Percentiles rank a stretch among this genome's conserved stretches.
Evolutionary conservation across 1,140 invertebrate species (phyloP).

Genomic region (Drosophila orosa): DNA sequence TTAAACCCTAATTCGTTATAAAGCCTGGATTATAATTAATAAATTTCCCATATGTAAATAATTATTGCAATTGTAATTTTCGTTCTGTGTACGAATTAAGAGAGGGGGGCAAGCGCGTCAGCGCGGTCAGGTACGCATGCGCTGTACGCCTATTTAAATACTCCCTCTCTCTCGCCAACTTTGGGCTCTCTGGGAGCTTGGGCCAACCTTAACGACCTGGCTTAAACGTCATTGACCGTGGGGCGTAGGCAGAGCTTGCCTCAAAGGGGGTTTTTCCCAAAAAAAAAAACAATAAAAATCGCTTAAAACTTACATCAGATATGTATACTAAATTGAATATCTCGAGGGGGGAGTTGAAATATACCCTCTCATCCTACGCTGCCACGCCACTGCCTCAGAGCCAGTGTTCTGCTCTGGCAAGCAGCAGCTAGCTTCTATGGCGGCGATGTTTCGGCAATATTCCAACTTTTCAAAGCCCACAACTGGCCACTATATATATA

Average conservation of each 20-base stretch:
- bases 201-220: slow-evolving; percentile 3
- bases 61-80: background rate
- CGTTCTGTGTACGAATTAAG: slow-evolving; percentile 5
- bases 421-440: slow-evolving; percentile 32
- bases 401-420: slow-evolving; percentile 24
- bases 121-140: slow-evolving; percentile 17
- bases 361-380: background rate
- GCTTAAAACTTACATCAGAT: background rate
- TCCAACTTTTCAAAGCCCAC: slow-evolving; percentile 30
- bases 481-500: slow-evolving; percentile 11
- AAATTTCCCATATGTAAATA: background rate
- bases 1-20: background rate
- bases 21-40: background rate
- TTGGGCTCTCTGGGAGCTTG: background rate
- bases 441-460: slow-evolving; percentile 17
- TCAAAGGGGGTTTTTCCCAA: background rate
- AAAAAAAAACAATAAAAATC: background rate
- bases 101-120: slow-evolving; percentile 4
- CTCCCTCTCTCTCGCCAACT: slow-evolving; percentile 5
- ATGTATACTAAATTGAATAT: background rate
- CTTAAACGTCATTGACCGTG: slow-evolving; percentile 19
- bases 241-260: slow-evolving; percentile 8
- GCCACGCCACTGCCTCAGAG: slow-evolving; percentile 6
- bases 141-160: slow-evolving; percentile 16
- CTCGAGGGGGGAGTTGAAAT: background rate